These are phyloP conservation scores for Apis florea DNA, from an alignment of 1,140 invertebrate species.

Conservation along the genomic window DNA sequence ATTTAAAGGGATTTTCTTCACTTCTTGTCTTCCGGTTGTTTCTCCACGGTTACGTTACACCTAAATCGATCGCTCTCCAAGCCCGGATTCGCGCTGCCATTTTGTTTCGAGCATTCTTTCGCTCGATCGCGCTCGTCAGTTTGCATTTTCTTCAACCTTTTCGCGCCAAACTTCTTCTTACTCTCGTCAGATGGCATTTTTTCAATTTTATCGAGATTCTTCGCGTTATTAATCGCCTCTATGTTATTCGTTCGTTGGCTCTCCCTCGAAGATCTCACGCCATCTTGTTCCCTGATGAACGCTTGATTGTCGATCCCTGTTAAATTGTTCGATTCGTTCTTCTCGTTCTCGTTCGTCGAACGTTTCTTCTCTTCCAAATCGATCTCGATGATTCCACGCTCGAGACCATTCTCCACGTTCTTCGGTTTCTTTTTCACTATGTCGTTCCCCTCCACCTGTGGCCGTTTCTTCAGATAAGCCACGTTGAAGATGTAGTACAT, in stretches of 20 bases:
- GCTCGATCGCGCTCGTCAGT: conserved; percentile 54
- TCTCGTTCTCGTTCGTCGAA: conserved; percentile 22
- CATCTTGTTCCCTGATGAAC: conserved; percentile 40
- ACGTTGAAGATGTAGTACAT: conserved; percentile 87
- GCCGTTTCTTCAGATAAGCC: conserved; percentile 83
- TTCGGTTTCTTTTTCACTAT: conserved; percentile 80
- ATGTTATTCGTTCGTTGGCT: conserved; percentile 34
- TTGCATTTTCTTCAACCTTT: conserved; percentile 71
- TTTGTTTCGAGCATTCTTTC: conserved; percentile 59
- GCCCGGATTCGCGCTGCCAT: conserved; percentile 79
- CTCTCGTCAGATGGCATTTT: conserved; percentile 59
- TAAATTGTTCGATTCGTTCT: conserved; percentile 16
- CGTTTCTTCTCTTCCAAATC: conserved; percentile 39
- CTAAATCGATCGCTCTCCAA: conserved; percentile 72
- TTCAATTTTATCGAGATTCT: conserved; percentile 73
- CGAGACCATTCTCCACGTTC: conserved; percentile 64
- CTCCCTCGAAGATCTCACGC: conserved; percentile 18
- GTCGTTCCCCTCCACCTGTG: conserved; percentile 79
- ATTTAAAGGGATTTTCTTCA: conserved; percentile 23
- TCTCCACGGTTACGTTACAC: conserved; percentile 62
- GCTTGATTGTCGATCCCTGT: conserved; percentile 36
- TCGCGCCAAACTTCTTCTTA: conserved; percentile 52
- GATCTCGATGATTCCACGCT: conserved; percentile 40
- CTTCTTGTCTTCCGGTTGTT: conserved; percentile 39
- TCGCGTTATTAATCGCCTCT: conserved; percentile 67